These are phyloP conservation scores for Gonioctena quinquepunctata DNA, from an alignment of 1,140 invertebrate species.

Conservation along the genomic window DNA sequence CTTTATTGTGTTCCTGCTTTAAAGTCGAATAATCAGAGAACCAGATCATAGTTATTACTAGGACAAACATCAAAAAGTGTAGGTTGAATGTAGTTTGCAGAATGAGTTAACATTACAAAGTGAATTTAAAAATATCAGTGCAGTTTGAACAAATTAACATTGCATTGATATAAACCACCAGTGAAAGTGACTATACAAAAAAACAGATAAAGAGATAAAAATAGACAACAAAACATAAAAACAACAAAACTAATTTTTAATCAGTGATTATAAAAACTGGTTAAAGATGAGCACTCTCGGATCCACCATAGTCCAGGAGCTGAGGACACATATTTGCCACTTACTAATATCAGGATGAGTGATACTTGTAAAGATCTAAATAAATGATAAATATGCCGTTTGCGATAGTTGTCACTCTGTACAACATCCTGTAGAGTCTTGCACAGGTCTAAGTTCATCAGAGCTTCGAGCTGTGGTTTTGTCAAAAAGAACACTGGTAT, in stretches of 20 bases:
- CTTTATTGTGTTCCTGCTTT: neutral
- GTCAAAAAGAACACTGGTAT: no score
- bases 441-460: no score
- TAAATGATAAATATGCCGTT: no score
- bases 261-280: conserved; percentile 10
- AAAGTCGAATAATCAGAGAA: neutral
- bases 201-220: neutral
- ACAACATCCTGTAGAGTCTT: no score
- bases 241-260: neutral
- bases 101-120: neutral
- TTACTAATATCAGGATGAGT: conserved; percentile 3
- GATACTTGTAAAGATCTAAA: no score
- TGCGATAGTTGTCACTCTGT: no score
- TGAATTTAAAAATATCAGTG: neutral
- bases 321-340: conserved; percentile 2
- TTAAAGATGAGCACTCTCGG: neutral
- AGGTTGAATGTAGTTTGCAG: neutral
- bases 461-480: no score
- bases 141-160: neutral
- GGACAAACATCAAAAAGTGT: neutral
- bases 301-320: conserved; percentile 7
- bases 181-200: conserved; percentile 1
- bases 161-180: neutral
- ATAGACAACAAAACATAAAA: neutral
- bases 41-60: conserved; percentile 9